Evolutionary conservation across 2,113 vertebrate genomes (phyloP).

Genomic region (Podarcis cretensis): DNA sequence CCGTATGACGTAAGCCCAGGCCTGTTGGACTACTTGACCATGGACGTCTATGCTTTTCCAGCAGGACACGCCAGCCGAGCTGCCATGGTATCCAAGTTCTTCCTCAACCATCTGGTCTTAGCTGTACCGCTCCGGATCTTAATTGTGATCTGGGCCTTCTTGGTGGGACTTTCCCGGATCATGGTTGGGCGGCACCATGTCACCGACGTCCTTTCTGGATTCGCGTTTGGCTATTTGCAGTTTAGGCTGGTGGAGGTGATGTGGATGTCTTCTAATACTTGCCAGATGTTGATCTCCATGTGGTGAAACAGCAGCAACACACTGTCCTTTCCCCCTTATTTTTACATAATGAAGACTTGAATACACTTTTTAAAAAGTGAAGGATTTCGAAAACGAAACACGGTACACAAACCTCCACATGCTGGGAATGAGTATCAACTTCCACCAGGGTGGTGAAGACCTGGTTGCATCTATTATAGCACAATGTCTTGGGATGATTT

Average conservation of each 20-base stretch:
- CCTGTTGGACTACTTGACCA: conserved; percentile 89
- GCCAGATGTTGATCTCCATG: conserved; percentile 93
- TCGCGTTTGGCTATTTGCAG: conserved; percentile 90
- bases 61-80: conserved; percentile 92
- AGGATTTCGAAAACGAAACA: conserved; percentile 36
- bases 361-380: conserved; percentile 40
- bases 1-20: conserved; percentile 88
- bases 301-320: conserved; percentile 64
- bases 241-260: conserved; percentile 93
- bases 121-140: conserved; percentile 92
- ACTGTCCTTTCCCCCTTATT: background rate
- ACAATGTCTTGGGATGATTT: conserved; percentile 29
- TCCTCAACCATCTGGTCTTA: conserved; percentile 94
- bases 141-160: conserved; percentile 92
- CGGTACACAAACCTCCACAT: background rate
- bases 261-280: conserved; percentile 93
- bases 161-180: conserved; percentile 90
- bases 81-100: conserved; percentile 95
- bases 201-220: conserved; percentile 91
- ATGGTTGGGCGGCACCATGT: conserved; percentile 93
- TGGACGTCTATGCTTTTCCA: conserved; percentile 94
- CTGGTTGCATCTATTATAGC: conserved; percentile 17
- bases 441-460: conserved; percentile 9
- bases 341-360: conserved; percentile 15
- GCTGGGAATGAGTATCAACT: conserved; percentile 41